Evolutionary conservation across 1,140 invertebrate genomes (phyloP).

Genomic region (Drosophila micromelanica): DNA sequence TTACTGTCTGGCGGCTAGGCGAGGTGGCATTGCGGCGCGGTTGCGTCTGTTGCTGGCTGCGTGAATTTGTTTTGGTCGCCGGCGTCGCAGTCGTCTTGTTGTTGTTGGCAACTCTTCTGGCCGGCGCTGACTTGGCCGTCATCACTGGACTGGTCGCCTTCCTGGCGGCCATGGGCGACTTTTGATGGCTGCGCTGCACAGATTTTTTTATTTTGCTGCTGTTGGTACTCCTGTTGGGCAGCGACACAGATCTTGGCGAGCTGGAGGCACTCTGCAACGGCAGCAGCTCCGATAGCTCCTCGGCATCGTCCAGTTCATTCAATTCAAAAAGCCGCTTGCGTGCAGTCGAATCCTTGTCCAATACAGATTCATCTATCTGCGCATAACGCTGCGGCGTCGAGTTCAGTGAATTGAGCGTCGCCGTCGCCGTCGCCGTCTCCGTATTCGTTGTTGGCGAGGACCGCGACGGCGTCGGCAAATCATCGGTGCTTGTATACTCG

Average conservation of each 20-base stretch:
- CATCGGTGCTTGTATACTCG: constrained; percentile 52
- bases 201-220: constrained; percentile 3
- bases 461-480: constrained; percentile 17
- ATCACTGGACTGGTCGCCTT: background rate
- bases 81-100: background rate
- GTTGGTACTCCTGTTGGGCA: constrained; percentile 39
- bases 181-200: constrained; percentile 8
- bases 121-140: background rate
- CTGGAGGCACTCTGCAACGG: constrained; percentile 20
- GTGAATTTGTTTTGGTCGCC: constrained; percentile 8
- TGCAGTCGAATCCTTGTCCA: background rate
- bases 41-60: constrained; percentile 5
- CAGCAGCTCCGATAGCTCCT: constrained; percentile 10
- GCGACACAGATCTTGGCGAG: constrained; percentile 34
- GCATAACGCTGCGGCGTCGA: constrained; percentile 13
- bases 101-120: background rate
- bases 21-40: constrained; percentile 21
- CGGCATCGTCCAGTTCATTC: constrained; percentile 45
- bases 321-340: constrained; percentile 55
- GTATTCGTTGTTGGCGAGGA: constrained; percentile 6
- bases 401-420: background rate
- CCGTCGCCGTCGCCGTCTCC: background rate
- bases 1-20: constrained; percentile 37
- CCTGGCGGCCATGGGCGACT: background rate
- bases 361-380: constrained; percentile 5